Evolutionary conservation across 2,113 vertebrate genomes (phyloP).

Genomic region (Galbula dea): DNA sequence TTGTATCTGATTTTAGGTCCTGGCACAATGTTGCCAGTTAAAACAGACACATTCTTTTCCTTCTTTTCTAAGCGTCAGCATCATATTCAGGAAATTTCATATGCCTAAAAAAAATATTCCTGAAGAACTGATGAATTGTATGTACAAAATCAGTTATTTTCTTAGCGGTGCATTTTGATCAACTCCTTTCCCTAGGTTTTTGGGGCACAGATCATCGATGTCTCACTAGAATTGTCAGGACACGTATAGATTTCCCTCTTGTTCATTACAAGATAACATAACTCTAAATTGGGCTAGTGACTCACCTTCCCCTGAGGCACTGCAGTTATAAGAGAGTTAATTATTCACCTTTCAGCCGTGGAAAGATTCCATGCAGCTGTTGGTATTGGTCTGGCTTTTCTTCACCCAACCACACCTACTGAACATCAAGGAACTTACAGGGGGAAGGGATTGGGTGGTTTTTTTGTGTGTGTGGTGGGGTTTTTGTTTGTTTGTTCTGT

Average conservation of each 20-base stretch:
- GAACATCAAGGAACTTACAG: slow-evolving; percentile 46
- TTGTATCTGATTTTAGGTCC: neutral
- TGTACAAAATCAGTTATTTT: slow-evolving; percentile 12
- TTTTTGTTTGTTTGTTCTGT: neutral
- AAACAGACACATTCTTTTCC: neutral
- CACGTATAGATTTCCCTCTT: slow-evolving; percentile 69
- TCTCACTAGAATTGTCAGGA: slow-evolving; percentile 67
- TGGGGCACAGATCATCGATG: slow-evolving; percentile 36
- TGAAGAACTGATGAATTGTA: neutral
- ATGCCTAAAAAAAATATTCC: neutral
- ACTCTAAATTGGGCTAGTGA: slow-evolving; percentile 66
- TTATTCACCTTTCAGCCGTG: slow-evolving; percentile 57
- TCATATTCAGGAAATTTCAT: neutral
- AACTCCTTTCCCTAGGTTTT: slow-evolving; percentile 53
- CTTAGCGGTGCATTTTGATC: slow-evolving; percentile 50
- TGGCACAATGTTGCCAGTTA: neutral
- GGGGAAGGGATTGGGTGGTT: neutral
- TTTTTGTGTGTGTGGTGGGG: too few species aligned
- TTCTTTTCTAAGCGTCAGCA: neutral
- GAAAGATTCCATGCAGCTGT: slow-evolving; percentile 66
- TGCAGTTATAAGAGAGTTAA: slow-evolving; percentile 60
- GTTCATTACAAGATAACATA: slow-evolving; percentile 69
- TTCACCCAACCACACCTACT: slow-evolving; percentile 48
- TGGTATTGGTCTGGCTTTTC: slow-evolving; percentile 58
- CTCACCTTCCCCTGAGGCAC: slow-evolving; percentile 65